These are phyloP conservation scores for Pseudotriccus pelzelni DNA, from an alignment of 2,797 vertebrate species.

Conservation along the genomic window DNA sequence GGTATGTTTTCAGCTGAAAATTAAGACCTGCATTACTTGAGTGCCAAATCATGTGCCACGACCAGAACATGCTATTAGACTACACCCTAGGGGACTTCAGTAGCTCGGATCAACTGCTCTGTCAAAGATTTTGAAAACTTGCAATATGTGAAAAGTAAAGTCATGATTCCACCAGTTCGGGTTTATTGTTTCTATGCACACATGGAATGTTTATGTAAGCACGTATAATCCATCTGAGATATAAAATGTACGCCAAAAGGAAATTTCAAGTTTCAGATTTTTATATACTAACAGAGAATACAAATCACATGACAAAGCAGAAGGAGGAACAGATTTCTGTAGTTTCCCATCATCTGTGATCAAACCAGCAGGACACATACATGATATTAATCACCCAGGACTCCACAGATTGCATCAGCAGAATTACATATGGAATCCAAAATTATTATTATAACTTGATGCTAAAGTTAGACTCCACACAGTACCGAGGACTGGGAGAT, in stretches of 20 bases:
- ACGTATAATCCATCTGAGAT: not conserved
- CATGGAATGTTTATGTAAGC: not conserved
- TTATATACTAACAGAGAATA: not conserved
- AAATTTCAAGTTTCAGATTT: not conserved
- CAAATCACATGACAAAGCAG: not conserved
- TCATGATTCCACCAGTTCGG: not conserved
- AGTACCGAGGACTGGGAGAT: not conserved
- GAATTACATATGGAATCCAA: slow-evolving; percentile 3
- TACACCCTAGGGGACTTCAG: not conserved
- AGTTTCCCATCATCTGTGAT: slow-evolving; percentile 38
- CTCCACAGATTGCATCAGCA: slow-evolving; percentile 28
- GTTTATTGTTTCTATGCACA: not conserved
- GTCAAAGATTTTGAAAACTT: not conserved
- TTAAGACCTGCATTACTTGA: not conserved
- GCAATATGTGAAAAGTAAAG: not conserved
- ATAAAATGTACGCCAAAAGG: not conserved
- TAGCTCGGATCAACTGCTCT: not conserved
- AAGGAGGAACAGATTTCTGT: slow-evolving; percentile 53
- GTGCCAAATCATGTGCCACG: not conserved
- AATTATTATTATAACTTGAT: slow-evolving; percentile 4
- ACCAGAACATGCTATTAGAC: not conserved
- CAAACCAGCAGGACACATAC: not conserved
- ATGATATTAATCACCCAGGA: slow-evolving; percentile 33
- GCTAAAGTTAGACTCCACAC: not conserved
- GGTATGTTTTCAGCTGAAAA: not conserved